Evolutionary conservation across 2,797 vertebrate genomes (phyloP), one percentile per base, ranked within the genome.

Genomic region (Octomys mimax): DNA sequence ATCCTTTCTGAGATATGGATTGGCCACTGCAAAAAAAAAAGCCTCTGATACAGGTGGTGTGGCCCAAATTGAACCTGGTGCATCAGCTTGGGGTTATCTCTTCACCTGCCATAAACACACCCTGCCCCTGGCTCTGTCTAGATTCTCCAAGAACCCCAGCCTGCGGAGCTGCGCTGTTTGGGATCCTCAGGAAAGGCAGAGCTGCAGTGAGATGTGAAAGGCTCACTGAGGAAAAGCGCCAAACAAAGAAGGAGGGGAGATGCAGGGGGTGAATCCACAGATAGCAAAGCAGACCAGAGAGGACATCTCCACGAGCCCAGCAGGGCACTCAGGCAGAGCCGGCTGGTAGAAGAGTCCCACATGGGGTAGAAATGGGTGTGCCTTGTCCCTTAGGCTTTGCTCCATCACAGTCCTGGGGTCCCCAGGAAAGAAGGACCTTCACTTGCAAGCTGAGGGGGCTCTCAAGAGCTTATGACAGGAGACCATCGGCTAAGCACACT

Each of bases 331-430:
- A 28, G 33, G 80, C 11, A 79, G 64, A 31, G 57, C 2, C 0
- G 28, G 28, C 46, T 62, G 5, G 3, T 3, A 6, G 57, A 68
- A 46, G 14, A 24, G 49, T 21, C 62, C 62, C 19, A 0, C 12
- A 0, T 2, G 1, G 28, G 33, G 22, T 68, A 22, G 87, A 61
- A 54, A 61, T 3, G 28, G n/a, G 82, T 8, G 13, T 46, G 31
- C 16, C 22, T 62, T 3, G 0, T 2, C 10, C 3, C 68, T 24
- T 9, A 7, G 0, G 0, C 5, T 61, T 28, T 24, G 33, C 66
- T 73, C 6, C 39, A 71, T 13, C 26, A 46, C 28, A 77, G 36
- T 49, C 6, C 26, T 9, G 8, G 31, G 6, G 11, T 54, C 66
- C 54, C 77, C 39, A 28, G 61, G 80, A 57, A 86, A 70, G 31